Evolutionary conservation across 1,140 invertebrate species (phyloP).

Genomic region (Cephus cinctus): DNA sequence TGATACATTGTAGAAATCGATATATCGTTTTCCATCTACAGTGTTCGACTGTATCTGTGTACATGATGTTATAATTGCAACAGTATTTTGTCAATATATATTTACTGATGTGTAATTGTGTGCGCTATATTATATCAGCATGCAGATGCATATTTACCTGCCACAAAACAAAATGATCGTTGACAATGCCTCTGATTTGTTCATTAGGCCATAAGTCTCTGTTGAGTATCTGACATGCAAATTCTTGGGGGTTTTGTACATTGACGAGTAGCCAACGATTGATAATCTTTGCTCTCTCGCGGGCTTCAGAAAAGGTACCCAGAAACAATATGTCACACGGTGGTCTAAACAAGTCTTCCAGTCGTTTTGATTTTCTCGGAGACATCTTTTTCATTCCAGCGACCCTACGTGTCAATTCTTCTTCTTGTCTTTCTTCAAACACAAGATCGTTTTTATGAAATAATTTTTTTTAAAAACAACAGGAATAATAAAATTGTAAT

Average conservation of each 20-base stretch:
- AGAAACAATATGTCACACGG: constrained; percentile 71
- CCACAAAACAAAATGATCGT: constrained; percentile 77
- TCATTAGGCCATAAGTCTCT: constrained; percentile 75
- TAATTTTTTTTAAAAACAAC: constrained; percentile 7
- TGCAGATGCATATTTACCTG: constrained; percentile 60
- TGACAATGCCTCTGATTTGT: constrained; percentile 66
- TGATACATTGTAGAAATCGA: constrained; percentile 69
- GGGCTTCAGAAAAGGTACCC: constrained; percentile 67
- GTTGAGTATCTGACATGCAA: constrained; percentile 73
- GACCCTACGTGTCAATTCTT: constrained; percentile 46
- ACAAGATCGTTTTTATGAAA: constrained; percentile 11
- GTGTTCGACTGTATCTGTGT: constrained; percentile 68
- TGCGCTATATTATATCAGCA: not conserved
- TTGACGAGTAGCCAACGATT: constrained; percentile 79
- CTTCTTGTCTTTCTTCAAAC: constrained; percentile 52
- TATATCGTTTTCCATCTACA: constrained; percentile 67
- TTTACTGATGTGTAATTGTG: no score
- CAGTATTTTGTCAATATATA: no score
- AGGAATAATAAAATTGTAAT: constrained; percentile 1
- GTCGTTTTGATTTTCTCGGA: constrained; percentile 52
- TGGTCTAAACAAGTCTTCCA: constrained; percentile 76
- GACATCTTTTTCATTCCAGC: constrained; percentile 43
- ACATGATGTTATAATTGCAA: constrained; percentile 18
- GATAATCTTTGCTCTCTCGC: constrained; percentile 60
- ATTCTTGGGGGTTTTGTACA: constrained; percentile 75